phyloP scores from a whole-genome alignment of 2,888 invertebrate genomes.

The Dicyrtoma fusca region DNA sequence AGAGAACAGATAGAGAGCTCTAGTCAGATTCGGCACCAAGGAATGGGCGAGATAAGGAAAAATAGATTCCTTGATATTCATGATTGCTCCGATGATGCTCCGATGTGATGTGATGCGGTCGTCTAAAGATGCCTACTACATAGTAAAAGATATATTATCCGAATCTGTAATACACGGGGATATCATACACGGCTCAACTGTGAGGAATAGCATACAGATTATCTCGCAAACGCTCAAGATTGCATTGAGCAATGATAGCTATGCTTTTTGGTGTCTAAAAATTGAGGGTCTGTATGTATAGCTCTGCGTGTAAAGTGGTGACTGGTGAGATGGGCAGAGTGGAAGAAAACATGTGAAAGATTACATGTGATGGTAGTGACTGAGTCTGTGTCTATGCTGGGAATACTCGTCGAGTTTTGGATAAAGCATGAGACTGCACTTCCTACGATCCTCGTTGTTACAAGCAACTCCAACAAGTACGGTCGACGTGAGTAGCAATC shows the following conservation, averaged over 20 bases:
- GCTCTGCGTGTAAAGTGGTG: neutral
- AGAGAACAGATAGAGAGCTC: constrained; percentile 3
- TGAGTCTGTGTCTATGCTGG: neutral
- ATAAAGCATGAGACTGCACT: constrained; percentile 46
- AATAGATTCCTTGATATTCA: constrained; percentile 32
- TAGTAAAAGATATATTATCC: no score
- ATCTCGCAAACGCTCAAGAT: no score
- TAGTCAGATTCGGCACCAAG: neutral
- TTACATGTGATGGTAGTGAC: neutral
- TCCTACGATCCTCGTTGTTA: constrained; percentile 35
- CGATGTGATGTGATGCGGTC: neutral
- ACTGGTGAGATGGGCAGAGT: constrained; percentile 5
- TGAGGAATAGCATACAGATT: no score
- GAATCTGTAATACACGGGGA: no score
- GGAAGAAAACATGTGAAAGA: constrained; percentile 31
- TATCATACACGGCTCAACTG: no score
- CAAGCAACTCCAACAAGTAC: constrained; percentile 2
- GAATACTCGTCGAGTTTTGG: no score
- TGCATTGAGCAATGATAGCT: no score
- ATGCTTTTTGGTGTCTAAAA: no score
- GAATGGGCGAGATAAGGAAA: neutral
- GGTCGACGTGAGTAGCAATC: constrained; percentile 25
- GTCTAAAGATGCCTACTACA: no score
- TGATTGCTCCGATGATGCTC: constrained; percentile 17
- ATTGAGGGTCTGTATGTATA: no score